These are phyloP conservation scores for Leuciscus idus DNA, from an alignment of 2,113 vertebrate genomes.

Conservation along the genomic window DNA sequence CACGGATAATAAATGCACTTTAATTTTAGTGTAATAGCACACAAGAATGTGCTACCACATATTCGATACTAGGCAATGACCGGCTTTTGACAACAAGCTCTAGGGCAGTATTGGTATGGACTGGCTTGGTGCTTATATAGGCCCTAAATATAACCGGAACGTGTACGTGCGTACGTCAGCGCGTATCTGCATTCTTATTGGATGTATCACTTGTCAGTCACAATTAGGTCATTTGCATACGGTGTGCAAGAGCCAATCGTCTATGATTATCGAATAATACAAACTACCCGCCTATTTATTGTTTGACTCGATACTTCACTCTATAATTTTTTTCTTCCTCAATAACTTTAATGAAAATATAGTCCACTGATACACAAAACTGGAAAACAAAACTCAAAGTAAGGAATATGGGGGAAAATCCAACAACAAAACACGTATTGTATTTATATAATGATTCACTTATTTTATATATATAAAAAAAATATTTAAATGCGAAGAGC, in stretches of 20 bases:
- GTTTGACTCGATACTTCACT: background rate
- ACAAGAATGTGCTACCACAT: background rate
- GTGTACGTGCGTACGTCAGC: slow-evolving; percentile 71
- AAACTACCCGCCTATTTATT: slow-evolving; percentile 3
- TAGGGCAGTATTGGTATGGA: slow-evolving; percentile 10
- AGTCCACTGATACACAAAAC: background rate
- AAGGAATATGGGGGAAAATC: too few relatives aligned
- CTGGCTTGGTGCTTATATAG: slow-evolving; percentile 70
- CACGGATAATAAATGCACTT: background rate
- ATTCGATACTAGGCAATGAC: background rate
- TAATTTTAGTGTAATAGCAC: background rate
- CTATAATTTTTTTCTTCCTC: background rate
- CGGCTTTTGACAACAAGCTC: slow-evolving; percentile 42
- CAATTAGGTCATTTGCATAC: slow-evolving; percentile 37
- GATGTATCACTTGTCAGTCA: slow-evolving; percentile 67
- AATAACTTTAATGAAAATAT: background rate
- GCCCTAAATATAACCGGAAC: slow-evolving; percentile 82
- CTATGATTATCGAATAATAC: background rate
- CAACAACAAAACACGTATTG: too few relatives aligned
- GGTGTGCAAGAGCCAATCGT: slow-evolving; percentile 17
- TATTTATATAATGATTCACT: too few relatives aligned
- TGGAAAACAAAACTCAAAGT: background rate
- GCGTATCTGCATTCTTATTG: slow-evolving; percentile 70
- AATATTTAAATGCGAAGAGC: background rate
- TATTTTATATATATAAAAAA: background rate